Evolutionary conservation across 2,888 invertebrate genomes (phyloP), one percentile per base, ranked within the genome.

Genomic region (Cheilosia impressa): DNA sequence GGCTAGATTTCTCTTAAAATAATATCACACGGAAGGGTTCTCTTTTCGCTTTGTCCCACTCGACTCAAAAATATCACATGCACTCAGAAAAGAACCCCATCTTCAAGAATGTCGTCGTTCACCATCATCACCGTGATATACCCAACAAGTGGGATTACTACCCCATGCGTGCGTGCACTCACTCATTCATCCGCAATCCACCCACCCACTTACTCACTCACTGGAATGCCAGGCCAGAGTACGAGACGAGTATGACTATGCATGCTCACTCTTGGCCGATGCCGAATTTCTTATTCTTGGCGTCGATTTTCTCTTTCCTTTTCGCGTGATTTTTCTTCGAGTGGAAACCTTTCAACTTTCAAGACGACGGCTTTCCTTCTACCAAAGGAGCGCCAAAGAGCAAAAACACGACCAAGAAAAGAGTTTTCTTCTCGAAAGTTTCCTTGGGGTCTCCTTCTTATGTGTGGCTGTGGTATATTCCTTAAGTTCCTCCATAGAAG

Each of bases 111-210:
- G n/a, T 22, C 22, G 24, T 41, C 27, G 9, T 58, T 31, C 7
- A 9, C 34, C n/a, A 62, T n/a, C 13, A 19, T n/a, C 45, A 19
- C 4, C n/a, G 10, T 34, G 34, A 10, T 34, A 19, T 15, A 63
- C 52, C 69, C 79, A 79, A 80, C 66, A 73, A 80, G 79, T 79
- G 79, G 57, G 17, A 58, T 17, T 50, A 63, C 52, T 15, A 52
- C 50, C 50, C 58, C 3, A 15, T 41, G 24, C 22, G 43, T 41
- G 0, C 4, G n/a, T n/a, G n/a, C n/a, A 66, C 60, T 66, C 72
- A 73, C 34, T 79, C 63, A 50, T 19, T 5, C 24, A 45, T 57
- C n/a, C n/a, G 2, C 2, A 0, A 38, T 2, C 47, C 50, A 38
- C 47, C 47, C 50, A 6, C 7, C 7, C 45, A 19, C 24, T 13